A percentile compares a stretch with the other conserved stretches of the same genome.
Conservation (phyloP, 2,113 vertebrate genomes). For the Gopherus evgoodei region DNA sequence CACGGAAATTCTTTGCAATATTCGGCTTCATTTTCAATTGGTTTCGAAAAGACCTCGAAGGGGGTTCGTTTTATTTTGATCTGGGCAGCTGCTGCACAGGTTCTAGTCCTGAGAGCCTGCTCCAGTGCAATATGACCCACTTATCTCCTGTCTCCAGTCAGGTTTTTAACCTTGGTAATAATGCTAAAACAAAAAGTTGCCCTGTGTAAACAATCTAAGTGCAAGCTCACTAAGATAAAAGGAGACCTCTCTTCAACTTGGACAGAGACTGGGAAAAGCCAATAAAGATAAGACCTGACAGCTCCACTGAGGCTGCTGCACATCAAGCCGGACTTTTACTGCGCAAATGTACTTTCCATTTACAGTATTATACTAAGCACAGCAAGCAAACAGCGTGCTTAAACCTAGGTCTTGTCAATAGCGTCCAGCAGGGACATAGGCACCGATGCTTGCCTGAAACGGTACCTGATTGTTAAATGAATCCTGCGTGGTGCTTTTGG, state of each 20-base stretch:
- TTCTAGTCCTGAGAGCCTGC: too few relatives aligned
- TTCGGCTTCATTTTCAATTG: neutral
- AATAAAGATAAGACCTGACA: slow-evolving; percentile 94
- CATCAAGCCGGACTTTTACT: slow-evolving; percentile 77
- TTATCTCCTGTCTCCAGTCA: neutral
- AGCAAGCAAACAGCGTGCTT: neutral
- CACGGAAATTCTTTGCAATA: neutral
- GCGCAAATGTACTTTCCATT: slow-evolving; percentile 25
- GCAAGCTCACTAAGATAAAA: slow-evolving; percentile 86
- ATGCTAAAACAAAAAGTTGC: slow-evolving; percentile 3
- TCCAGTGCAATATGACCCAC: neutral
- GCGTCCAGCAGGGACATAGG: too few relatives aligned
- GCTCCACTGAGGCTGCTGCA: slow-evolving; percentile 72
- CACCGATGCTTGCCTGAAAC: too few relatives aligned
- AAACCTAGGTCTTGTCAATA: neutral
- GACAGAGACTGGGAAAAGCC: slow-evolving; percentile 88
- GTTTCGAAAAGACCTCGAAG: neutral
- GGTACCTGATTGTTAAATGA: too few relatives aligned
- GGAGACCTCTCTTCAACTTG: slow-evolving; percentile 82
- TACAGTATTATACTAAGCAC: neutral
- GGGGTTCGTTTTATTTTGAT: neutral
- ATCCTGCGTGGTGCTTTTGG: too few relatives aligned
- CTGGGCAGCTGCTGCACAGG: neutral
- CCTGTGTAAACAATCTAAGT: slow-evolving; percentile 84
- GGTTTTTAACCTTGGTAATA: slow-evolving; percentile 6